Percentiles rank a stretch among this genome's conserved stretches.
These are phyloP conservation scores for Leptinotarsa defecta DNA, from an alignment of 1,140 invertebrate species.

Conservation along the genomic window DNA sequence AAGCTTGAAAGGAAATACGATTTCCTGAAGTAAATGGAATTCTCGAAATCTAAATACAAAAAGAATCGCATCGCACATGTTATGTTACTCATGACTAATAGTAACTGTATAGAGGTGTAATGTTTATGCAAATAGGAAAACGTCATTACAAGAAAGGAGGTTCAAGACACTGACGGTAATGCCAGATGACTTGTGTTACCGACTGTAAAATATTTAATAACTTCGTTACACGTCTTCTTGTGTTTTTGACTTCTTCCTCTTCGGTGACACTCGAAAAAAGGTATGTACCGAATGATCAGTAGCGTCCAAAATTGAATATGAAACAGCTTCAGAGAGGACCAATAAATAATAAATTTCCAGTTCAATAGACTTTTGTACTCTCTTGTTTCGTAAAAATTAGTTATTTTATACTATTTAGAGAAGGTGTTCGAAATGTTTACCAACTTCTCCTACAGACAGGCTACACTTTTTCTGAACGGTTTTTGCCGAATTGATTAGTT, in stretches of 20 bases:
- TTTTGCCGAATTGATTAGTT: no score
- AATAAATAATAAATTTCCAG: no score
- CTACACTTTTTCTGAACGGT: no score
- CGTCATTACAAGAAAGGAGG: neutral
- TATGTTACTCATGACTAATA: neutral
- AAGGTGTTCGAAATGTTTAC: no score
- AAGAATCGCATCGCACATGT: neutral
- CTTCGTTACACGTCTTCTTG: neutral
- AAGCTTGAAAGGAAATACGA: neutral
- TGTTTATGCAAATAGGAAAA: slow-evolving; percentile 1
- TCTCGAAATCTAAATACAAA: neutral
- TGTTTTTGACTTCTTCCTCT: neutral
- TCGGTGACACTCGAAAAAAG: neutral
- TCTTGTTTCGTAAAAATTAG: no score
- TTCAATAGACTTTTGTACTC: no score
- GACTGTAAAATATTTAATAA: slow-evolving; percentile 1
- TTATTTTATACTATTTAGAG: no score
- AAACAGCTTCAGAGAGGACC: no score
- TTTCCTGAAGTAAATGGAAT: neutral
- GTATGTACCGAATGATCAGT: neutral
- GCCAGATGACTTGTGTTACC: neutral
- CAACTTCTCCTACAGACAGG: no score
- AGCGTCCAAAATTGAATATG: neutral
- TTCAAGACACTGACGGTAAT: neutral
- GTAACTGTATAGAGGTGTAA: neutral